phyloP scores from a whole-genome alignment of 2,888 invertebrate genomes.

The Lysandra bellargus region DNA sequence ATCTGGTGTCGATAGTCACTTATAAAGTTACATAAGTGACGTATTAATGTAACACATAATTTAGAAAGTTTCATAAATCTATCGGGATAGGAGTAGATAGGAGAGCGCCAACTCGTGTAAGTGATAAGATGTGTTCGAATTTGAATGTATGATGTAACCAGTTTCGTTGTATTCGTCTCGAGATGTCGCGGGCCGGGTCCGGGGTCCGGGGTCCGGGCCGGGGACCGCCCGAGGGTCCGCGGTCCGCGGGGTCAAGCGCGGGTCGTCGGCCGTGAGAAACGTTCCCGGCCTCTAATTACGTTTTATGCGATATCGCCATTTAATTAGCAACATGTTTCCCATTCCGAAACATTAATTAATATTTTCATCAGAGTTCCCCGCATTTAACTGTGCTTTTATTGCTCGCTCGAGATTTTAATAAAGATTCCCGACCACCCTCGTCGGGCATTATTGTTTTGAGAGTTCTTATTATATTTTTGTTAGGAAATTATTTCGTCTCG shows the following conservation, averaged over 20 bases:
- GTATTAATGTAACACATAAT: constrained; percentile 8
- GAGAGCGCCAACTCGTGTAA: constrained; percentile 9
- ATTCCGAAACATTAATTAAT: constrained; percentile 80
- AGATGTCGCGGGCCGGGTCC: constrained; percentile 47
- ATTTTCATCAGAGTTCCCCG: constrained; percentile 78
- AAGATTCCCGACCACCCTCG: constrained; percentile 78
- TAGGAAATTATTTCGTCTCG: constrained; percentile 50
- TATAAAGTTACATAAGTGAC: not conserved
- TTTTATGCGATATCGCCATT: constrained; percentile 79
- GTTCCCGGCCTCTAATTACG: constrained; percentile 77
- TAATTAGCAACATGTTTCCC: constrained; percentile 80
- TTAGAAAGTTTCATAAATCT: constrained; percentile 16
- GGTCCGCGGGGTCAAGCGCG: constrained; percentile 35
- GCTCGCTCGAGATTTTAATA: constrained; percentile 78
- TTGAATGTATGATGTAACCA: constrained; percentile 15
- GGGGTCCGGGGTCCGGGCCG: not conserved
- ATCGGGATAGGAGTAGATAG: not conserved
- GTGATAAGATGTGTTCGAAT: constrained; percentile 8
- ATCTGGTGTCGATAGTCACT: not conserved
- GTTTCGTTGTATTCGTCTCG: constrained; percentile 61
- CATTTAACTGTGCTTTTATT: constrained; percentile 79
- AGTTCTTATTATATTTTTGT: constrained; percentile 57
- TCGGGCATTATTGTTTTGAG: constrained; percentile 70
- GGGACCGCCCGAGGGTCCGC: not conserved
- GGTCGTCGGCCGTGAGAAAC: constrained; percentile 71